Conservation (phyloP, 2,113 vertebrate genomes). For the Dipodomys stephensi region DNA sequence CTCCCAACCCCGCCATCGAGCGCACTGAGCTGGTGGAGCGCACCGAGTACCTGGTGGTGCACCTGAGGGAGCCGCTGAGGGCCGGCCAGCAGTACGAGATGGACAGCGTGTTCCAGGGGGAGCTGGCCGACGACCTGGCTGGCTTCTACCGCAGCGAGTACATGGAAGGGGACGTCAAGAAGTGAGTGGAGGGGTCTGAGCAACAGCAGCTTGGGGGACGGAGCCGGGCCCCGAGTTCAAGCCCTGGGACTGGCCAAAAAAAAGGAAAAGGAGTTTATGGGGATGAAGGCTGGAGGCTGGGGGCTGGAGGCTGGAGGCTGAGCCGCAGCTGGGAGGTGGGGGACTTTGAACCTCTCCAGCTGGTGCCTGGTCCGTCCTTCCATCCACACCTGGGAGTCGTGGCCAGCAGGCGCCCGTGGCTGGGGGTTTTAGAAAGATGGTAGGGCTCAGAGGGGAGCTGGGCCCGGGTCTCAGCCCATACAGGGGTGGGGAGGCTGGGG, state of each 20-base stretch:
- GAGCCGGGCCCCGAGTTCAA: too few species aligned
- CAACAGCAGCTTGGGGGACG: too few species aligned
- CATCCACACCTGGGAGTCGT: not conserved
- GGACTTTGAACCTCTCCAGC: not conserved
- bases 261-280: too few species aligned
- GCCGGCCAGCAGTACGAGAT: constrained; percentile 85
- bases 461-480: not conserved
- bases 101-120: constrained; percentile 88
- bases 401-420: not conserved
- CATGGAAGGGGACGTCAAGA: constrained; percentile 77
- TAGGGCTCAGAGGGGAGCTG: not conserved
- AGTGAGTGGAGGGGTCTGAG: constrained; percentile 84
- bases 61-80: constrained; percentile 77
- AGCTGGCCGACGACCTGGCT: constrained; percentile 93
- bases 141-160: constrained; percentile 98
- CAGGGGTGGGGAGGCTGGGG: not conserved
- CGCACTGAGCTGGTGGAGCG: constrained; percentile 83
- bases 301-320: accelerated
- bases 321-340: not conserved
- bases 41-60: constrained; percentile 93
- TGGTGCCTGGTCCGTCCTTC: not conserved
- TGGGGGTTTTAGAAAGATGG: not conserved
- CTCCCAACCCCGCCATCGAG: constrained; percentile 56
- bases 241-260: too few species aligned
- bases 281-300: not conserved